Conservation (phyloP, 2,888 invertebrate species). For the Exocentrus adspersus region DNA sequence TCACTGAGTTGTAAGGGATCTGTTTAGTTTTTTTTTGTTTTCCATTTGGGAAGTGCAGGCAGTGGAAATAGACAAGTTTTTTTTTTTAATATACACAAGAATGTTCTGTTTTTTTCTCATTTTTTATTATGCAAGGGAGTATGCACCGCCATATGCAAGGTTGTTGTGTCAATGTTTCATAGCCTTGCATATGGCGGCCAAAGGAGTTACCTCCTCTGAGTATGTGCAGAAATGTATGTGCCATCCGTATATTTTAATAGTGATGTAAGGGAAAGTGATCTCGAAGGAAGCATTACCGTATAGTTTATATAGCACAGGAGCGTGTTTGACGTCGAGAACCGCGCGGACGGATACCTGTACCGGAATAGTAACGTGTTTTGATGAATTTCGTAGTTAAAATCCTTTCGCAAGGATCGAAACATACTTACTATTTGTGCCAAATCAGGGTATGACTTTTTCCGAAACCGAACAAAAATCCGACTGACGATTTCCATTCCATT, state of each 20-base stretch:
- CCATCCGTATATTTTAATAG: slow-evolving; percentile 12
- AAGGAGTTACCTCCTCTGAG: no score
- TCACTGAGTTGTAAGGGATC: slow-evolving; percentile 72
- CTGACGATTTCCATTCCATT: slow-evolving; percentile 40
- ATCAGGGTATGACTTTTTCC: slow-evolving; percentile 11
- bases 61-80: slow-evolving; percentile 49
- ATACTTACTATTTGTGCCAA: slow-evolving; percentile 30
- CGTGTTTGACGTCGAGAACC: background rate
- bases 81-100: slow-evolving; percentile 25
- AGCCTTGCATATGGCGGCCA: no score
- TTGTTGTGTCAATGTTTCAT: no score
- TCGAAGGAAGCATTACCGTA: slow-evolving; percentile 23
- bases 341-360: background rate
- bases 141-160: no score
- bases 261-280: slow-evolving; percentile 18
- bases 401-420: slow-evolving; percentile 8
- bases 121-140: no score
- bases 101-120: slow-evolving; percentile 10
- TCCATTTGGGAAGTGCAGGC: slow-evolving; percentile 63
- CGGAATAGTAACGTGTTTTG: slow-evolving; percentile 6
- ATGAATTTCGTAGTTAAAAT: background rate
- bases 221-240: slow-evolving; percentile 3
- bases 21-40: slow-evolving; percentile 45
- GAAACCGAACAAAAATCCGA: slow-evolving; percentile 20
- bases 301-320: slow-evolving; percentile 13